Percentiles rank a stretch among this genome's conserved stretches.
These are phyloP conservation scores for Clarias laeviceps DNA, from an alignment of 2,797 vertebrate genomes.

Conservation along the genomic window DNA sequence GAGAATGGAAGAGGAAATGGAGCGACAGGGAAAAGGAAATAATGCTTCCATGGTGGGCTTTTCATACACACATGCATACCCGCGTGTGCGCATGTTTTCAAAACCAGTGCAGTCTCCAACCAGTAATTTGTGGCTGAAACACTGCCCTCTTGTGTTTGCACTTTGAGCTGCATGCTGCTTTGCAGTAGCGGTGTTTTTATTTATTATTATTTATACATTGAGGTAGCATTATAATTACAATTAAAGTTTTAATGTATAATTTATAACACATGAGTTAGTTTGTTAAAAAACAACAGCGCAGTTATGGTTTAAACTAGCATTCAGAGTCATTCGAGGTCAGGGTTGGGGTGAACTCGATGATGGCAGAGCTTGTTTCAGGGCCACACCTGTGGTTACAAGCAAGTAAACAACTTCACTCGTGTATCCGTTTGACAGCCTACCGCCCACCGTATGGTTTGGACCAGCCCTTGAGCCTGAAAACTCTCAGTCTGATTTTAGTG, in stretches of 20 bases:
- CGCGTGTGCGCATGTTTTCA: background rate
- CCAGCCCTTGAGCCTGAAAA: background rate
- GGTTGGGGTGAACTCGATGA: background rate
- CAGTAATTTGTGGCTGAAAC: conserved; percentile 11
- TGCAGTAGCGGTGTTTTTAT: background rate
- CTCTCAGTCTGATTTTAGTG: background rate
- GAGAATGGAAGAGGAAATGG: conserved; percentile 69
- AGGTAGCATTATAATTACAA: background rate
- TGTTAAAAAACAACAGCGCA: background rate
- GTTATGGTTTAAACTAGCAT: background rate
- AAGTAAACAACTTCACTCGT: background rate
- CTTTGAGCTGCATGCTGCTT: conserved; percentile 26
- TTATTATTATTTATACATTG: background rate
- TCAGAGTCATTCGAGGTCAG: background rate
- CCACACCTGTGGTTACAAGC: background rate
- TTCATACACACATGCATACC: conserved; percentile 42
- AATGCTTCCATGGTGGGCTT: conserved; percentile 67
- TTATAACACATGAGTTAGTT: background rate
- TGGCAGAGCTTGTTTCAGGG: background rate
- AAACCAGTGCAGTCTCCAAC: background rate
- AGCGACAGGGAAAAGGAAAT: conserved; percentile 49
- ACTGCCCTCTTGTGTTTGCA: conserved; percentile 53
- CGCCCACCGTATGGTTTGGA: background rate
- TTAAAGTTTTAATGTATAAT: background rate
- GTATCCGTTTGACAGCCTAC: background rate